Base-by-base conservation (phyloP, 2,888 invertebrate species). In the Alloplasta piceator region DNA sequence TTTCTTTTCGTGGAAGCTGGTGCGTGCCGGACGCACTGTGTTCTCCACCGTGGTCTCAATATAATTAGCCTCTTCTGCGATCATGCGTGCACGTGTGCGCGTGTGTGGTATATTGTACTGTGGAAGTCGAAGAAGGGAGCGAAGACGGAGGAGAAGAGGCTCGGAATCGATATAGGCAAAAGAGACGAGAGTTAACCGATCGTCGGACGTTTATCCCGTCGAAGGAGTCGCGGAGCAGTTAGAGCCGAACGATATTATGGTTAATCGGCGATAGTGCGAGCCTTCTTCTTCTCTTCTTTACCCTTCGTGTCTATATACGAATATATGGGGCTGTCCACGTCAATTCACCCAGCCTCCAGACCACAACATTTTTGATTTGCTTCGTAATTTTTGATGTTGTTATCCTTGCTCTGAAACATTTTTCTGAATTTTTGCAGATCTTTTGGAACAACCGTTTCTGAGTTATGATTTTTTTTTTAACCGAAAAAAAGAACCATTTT, bases 1-100 rank as follows among this genome's bases (percentile, higher is more conserved):
- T 80, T 82, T 79, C 75, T 52, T 79, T 82, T 82, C 82, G 80
- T 82, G 77, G 82, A 82, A 82, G 76, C 70, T 72, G 72, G 80
- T 82, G 79, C 80, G 79, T 81, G 81, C 73, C 74, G 73, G 73
- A 63, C 68, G 68, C 52, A 55, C 68, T 63, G 73, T 63, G 14
- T 41, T 66, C 52, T 66, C 38, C 12, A 9, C 48, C 66, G 46
- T 56, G 43, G 48, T 64, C 52, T 78, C 81, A 61, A 78, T 78
- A 78, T 81, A 81, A 81, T 81, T 78, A 78, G 78, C 74, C 70
- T 68, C 72, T 61, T 74, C 73, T 39, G 71, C 70, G 52, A 70
- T 48, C 63, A 60, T 63, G n/a, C 26, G 58, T 66, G n/a, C 64
- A 60, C 36, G 41, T 16, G 38, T 66, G 39, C 36, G 46, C 26